Percentiles rank a stretch among this genome's conserved stretches.
These are phyloP conservation scores for Pica pica DNA, from an alignment of 2,113 vertebrate genomes.

Conservation along the genomic window DNA sequence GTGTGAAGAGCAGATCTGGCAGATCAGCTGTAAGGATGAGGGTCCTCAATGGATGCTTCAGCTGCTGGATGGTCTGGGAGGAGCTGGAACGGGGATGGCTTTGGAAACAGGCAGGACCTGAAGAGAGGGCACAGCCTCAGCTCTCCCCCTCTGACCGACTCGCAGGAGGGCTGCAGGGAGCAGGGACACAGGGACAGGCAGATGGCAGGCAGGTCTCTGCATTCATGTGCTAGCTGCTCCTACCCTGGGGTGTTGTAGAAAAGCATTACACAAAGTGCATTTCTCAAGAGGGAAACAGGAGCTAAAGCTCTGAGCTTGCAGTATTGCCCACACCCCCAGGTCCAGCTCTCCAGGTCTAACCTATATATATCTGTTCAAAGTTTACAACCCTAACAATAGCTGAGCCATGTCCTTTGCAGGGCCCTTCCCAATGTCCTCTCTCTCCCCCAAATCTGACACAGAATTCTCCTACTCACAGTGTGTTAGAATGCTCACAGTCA, in stretches of 20 bases:
- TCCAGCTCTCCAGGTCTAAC: background rate
- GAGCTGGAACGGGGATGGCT: background rate
- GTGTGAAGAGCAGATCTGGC: background rate
- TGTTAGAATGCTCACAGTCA: background rate
- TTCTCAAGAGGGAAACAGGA: background rate
- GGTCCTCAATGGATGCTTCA: background rate
- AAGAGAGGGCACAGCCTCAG: background rate
- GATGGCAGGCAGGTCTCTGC: background rate
- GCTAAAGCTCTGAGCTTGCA: background rate
- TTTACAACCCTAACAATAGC: background rate
- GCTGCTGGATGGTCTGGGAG: background rate
- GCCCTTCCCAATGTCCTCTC: background rate
- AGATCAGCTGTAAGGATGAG: background rate
- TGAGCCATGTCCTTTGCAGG: background rate
- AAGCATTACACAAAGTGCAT: background rate
- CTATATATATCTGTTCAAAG: background rate
- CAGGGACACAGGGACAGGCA: background rate
- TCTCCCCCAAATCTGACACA: background rate
- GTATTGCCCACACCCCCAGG: background rate
- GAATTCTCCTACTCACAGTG: background rate
- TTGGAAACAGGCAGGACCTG: background rate
- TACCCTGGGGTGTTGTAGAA: background rate
- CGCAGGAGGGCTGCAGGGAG: background rate
- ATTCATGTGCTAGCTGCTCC: background rate
- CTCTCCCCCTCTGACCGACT: fast-evolving